Base-by-base conservation (phyloP, 2,888 invertebrate genomes). In the Epinotia ramella region DNA sequence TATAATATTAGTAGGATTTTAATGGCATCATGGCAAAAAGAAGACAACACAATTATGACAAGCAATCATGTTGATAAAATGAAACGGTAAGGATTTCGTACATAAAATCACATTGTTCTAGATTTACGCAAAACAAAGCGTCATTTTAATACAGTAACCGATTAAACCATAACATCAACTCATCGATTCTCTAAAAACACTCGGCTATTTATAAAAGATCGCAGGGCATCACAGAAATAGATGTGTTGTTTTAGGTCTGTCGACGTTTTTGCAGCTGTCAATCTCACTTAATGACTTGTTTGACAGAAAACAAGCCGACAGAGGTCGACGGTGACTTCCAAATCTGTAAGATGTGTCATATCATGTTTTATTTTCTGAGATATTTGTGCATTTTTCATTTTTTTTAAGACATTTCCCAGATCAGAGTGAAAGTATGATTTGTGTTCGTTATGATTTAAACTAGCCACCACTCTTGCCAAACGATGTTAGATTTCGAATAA, bases 281-380 rank as follows among this genome's bases (percentile, higher is more conserved):
- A 64, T 74, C 49, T 49, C 20, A 49, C 57, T 59, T 74, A 70
- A 74, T 69, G 69, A 40, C 18, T 69, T 64, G 74, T 69, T 74
- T 59, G 59, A 74, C 69, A 74, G 74, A 64, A 64, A 64, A 74
- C 74, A 74, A 69, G 13, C 63, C 63, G 20, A 18, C 63, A 44
- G 63, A 57, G 64, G 71, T 57, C 64, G 12, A 53, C 16, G 13
- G 12, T n/a, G 62, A 33, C 62, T 40, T 24, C 13, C 13, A n/a
- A 28, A 68, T 40, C 16, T 2, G 18, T 12, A n/a, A 44, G 56
- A 13, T 18, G 56, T 68, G 40, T 68, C 68, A 16, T 59, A 24
- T 24, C 18, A 20, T 16, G 57, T 44, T 68, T 16, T n/a, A 5
- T 49, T 49, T 49, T 49, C 49, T 49, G 6, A 7, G 33, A 33